Conservation (phyloP, 1,140 invertebrate genomes). For the Penaeus chinensis region DNA sequence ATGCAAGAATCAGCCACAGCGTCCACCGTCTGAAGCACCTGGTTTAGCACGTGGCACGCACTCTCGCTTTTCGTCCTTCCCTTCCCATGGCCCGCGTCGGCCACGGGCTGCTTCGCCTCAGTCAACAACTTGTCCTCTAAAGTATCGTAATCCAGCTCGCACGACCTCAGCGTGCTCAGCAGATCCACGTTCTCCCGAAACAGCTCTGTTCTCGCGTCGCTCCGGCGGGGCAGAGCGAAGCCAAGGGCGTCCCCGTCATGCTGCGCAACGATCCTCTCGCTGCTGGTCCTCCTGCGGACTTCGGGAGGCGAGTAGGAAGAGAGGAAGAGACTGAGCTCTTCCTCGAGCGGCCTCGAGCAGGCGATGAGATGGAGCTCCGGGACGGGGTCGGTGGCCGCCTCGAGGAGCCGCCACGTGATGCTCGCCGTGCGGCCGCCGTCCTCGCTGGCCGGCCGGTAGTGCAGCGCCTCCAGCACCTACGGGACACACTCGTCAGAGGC, state of each 20-base stretch:
- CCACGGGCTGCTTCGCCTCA: too few relatives aligned
- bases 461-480: conserved; percentile 48
- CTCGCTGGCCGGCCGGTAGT: conserved; percentile 47
- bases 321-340: background rate
- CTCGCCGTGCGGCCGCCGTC: conserved; percentile 30
- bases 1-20: too few relatives aligned
- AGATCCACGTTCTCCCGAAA: too few relatives aligned
- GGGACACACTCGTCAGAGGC: background rate
- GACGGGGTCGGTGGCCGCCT: background rate
- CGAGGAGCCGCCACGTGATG: conserved; percentile 48
- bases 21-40: too few relatives aligned
- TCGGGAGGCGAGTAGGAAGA: background rate
- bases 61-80: too few relatives aligned
- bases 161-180: too few relatives aligned
- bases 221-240: too few relatives aligned
- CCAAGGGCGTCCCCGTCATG: background rate
- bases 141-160: too few relatives aligned
- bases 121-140: too few relatives aligned
- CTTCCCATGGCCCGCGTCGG: too few relatives aligned
- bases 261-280: background rate
- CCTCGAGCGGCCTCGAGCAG: conserved; percentile 9
- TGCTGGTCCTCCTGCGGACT: background rate
- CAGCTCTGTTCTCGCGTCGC: too few relatives aligned
- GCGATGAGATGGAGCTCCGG: conserved; percentile 46
- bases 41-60: too few relatives aligned